phyloP scores from a whole-genome alignment of 2,113 vertebrate genomes.

The Xiphophorus hellerii region DNA sequence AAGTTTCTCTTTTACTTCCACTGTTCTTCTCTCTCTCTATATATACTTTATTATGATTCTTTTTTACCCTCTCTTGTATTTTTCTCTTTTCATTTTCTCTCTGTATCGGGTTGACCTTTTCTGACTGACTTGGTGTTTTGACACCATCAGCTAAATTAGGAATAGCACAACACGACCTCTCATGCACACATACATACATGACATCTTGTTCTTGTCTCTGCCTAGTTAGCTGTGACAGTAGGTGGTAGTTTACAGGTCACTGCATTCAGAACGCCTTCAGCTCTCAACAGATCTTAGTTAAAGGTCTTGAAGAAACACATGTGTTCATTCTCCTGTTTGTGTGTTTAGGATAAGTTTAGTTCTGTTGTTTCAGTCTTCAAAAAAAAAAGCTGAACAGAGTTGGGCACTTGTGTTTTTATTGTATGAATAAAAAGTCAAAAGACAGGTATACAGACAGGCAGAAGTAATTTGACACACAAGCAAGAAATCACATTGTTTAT shows the following conservation, averaged over 20 bases:
- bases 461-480: background rate
- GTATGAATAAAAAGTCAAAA: too few species aligned
- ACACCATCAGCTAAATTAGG: constrained; percentile 26
- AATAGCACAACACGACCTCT: background rate
- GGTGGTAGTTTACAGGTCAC: constrained; percentile 20
- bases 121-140: constrained; percentile 4
- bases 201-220: constrained; percentile 18
- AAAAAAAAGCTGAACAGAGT: background rate
- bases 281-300: background rate
- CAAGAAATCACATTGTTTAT: background rate
- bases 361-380: background rate
- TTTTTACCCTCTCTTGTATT: background rate
- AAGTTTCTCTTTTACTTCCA: background rate
- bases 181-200: background rate
- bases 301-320: background rate
- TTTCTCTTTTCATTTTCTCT: background rate
- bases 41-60: background rate
- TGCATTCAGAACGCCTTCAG: constrained; percentile 18
- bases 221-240: background rate
- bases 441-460: too few species aligned
- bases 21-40: background rate
- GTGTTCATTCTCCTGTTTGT: background rate
- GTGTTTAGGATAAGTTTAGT: background rate
- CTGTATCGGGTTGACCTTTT: constrained; percentile 32
- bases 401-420: too few species aligned